phyloP scores from a whole-genome alignment of 2,113 vertebrate species.

The Gallinago media region DNA sequence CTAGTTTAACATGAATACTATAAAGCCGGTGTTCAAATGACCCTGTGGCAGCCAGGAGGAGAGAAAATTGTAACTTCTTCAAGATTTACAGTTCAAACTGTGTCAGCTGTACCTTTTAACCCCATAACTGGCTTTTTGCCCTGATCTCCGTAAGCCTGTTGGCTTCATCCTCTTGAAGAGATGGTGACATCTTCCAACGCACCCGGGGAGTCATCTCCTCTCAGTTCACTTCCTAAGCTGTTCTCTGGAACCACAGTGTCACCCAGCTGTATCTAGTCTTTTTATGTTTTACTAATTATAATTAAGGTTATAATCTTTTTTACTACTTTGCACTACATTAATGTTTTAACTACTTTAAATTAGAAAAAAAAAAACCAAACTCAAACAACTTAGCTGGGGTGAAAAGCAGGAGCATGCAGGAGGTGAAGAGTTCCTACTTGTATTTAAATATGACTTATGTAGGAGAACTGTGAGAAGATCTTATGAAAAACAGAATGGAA shows the following conservation, averaged over 20 bases:
- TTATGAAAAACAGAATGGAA: neutral
- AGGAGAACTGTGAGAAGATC: neutral
- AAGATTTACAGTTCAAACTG: conserved; percentile 72
- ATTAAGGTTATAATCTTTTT: conserved; percentile 46
- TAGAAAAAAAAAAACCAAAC: neutral
- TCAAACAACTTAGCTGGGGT: neutral
- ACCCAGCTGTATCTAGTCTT: conserved; percentile 41
- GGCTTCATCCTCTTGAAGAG: conserved; percentile 68
- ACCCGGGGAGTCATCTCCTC: conserved; percentile 59
- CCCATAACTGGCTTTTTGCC: conserved; percentile 63
- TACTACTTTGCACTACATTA: neutral
- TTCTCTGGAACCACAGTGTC: conserved; percentile 15
- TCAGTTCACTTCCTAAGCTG: conserved; percentile 57
- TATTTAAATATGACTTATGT: neutral
- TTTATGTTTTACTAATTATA: conserved; percentile 60
- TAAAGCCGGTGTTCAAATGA: conserved; percentile 44
- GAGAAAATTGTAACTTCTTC: conserved; percentile 63
- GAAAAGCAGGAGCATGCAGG: neutral
- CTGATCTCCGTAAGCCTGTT: conserved; percentile 66
- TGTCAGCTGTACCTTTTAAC: conserved; percentile 70
- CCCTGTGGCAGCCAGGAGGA: neutral
- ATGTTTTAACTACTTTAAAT: neutral
- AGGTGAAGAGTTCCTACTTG: neutral
- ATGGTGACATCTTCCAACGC: conserved; percentile 70
- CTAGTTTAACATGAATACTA: conserved; percentile 39